phyloP scores from a whole-genome alignment of 2,888 invertebrate genomes.

The Leptinotarsa haldemani region DNA sequence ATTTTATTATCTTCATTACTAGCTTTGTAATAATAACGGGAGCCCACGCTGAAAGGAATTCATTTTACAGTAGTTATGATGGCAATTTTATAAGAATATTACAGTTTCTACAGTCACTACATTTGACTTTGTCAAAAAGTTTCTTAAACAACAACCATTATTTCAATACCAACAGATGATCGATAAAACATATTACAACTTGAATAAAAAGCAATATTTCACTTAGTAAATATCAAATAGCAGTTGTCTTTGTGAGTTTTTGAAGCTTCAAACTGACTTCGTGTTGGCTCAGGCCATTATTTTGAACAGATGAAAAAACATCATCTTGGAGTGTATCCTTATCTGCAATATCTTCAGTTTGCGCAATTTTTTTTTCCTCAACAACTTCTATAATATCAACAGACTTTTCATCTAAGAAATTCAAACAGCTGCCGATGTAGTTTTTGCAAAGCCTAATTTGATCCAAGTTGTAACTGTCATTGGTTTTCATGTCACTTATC shows the following conservation, averaged over 20 bases:
- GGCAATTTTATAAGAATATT: too few species aligned
- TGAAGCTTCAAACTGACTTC: conserved; percentile 40
- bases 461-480: conserved; percentile 47
- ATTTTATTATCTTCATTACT: too few species aligned
- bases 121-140: too few species aligned
- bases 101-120: too few species aligned
- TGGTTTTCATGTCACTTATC: conserved; percentile 38
- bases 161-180: not conserved
- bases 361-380: not conserved
- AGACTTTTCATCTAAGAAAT: conserved; percentile 53
- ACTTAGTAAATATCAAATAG: conserved; percentile 35
- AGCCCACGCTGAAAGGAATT: too few species aligned
- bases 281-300: conserved; percentile 15
- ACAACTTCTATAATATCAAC: conserved; percentile 20
- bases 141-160: too few species aligned
- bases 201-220: not conserved
- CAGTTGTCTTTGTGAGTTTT: conserved; percentile 44
- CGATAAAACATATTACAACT: not conserved
- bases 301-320: conserved; percentile 40
- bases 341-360: not conserved
- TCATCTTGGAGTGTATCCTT: conserved; percentile 41
- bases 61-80: too few species aligned
- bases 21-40: too few species aligned
- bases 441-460: conserved; percentile 46
- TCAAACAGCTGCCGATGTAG: conserved; percentile 50